These are phyloP conservation scores for Trachelus iudaicus DNA, from an alignment of 2,888 invertebrate genomes.

Conservation along the genomic window DNA sequence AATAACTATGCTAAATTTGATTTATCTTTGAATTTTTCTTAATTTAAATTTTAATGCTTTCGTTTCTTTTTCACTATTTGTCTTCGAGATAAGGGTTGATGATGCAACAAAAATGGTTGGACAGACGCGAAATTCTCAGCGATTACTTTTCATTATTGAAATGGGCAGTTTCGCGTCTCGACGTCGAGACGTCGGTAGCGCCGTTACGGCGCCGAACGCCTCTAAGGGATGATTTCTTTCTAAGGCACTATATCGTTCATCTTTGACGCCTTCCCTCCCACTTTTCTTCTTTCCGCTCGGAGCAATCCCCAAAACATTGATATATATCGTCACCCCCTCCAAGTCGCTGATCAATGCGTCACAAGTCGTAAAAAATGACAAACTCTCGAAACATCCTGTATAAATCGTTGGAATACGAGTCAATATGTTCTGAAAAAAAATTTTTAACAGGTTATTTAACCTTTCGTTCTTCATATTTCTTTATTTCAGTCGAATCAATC, in stretches of 20 bases:
- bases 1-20: neutral
- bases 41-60: neutral
- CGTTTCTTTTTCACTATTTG: neutral
- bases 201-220: slow-evolving; percentile 46
- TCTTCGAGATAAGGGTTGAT: neutral
- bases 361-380: slow-evolving; percentile 25
- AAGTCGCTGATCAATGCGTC: slow-evolving; percentile 22
- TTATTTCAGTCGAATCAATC: neutral
- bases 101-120: neutral
- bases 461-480: neutral
- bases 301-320: slow-evolving; percentile 14
- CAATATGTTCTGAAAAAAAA: neutral
- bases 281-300: slow-evolving; percentile 20
- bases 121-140: neutral
- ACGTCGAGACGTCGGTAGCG: slow-evolving; percentile 38
- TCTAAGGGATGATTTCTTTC: slow-evolving; percentile 5
- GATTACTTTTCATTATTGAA: slow-evolving; percentile 40
- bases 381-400: slow-evolving; percentile 22
- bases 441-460: neutral
- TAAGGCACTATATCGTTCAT: slow-evolving; percentile 38
- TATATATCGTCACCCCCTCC: slow-evolving; percentile 26
- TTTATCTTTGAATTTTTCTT: neutral
- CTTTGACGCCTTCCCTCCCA: slow-evolving; percentile 48
- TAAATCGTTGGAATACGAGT: neutral
- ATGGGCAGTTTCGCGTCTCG: slow-evolving; percentile 32